A percentile compares a stretch with the other conserved stretches of the same genome.
phyloP scores from a whole-genome alignment of 2,888 invertebrate species.

The Drosophila neotestacea region DNA sequence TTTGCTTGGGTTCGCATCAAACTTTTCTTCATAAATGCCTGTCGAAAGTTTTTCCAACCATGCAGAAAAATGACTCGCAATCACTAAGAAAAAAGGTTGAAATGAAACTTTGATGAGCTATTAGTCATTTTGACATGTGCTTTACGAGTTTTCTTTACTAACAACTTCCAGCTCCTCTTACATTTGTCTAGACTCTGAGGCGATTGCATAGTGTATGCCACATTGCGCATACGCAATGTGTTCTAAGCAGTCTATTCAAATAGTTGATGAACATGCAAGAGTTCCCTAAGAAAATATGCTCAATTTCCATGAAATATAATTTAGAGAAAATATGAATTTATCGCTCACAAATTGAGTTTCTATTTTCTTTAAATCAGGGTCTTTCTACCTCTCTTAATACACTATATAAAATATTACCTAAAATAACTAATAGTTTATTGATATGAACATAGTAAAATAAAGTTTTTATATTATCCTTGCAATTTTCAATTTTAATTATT shows the following conservation, averaged over 20 bases:
- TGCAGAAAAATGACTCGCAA: constrained; percentile 35
- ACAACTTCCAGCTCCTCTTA: neutral
- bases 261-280: constrained; percentile 20
- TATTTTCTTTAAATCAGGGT: neutral
- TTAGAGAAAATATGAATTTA: neutral
- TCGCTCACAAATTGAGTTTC: neutral
- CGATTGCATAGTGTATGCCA: constrained; percentile 20
- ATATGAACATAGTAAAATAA: neutral
- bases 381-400: neutral
- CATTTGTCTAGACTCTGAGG: constrained; percentile 41
- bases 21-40: constrained; percentile 52
- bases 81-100: constrained; percentile 39
- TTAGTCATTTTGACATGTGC: constrained; percentile 75
- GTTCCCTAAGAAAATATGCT: neutral
- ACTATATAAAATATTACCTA: neutral
- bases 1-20: constrained; percentile 17
- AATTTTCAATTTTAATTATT: neutral
- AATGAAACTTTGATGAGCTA: constrained; percentile 77
- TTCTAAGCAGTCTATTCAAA: constrained; percentile 7
- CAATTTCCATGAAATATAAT: neutral
- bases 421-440: neutral
- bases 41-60: constrained; percentile 57
- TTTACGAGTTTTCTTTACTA: constrained; percentile 30
- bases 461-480: neutral
- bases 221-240: constrained; percentile 57